Percentiles rank a stretch among this genome's conserved stretches.
Conservation (phyloP, 2,113 vertebrate genomes). For the Saguinus imperator region DNA sequence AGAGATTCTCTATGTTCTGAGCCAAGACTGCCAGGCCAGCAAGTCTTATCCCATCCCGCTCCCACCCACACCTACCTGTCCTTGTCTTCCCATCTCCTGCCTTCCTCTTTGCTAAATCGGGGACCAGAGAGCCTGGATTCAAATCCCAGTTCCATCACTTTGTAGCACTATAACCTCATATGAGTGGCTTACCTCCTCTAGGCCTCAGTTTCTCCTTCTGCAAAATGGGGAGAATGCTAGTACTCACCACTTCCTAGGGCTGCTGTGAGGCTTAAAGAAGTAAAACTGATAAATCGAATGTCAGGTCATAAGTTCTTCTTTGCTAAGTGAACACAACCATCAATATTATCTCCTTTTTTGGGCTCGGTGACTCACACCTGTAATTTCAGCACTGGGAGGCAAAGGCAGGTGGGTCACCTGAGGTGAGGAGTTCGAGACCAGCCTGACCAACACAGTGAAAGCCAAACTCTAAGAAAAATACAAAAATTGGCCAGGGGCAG, state of each 20-base stretch:
- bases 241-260: too few species aligned
- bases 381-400: neutral
- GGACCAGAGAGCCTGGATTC: neutral
- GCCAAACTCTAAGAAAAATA: neutral
- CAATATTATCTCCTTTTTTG: neutral
- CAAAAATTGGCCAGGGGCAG: neutral
- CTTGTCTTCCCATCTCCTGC: neutral
- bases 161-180: neutral
- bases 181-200: neutral
- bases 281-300: neutral
- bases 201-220: conserved; percentile 1
- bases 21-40: neutral
- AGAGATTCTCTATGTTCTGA: neutral
- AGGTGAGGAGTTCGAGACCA: neutral
- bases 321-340: neutral
- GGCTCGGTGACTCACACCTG: neutral
- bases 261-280: neutral
- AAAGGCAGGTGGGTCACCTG: neutral
- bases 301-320: neutral
- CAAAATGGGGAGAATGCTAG: neutral
- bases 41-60: neutral
- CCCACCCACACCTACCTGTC: neutral
- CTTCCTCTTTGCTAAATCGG: neutral
- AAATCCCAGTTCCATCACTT: neutral
- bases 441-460: neutral